Evolutionary conservation across 2,113 vertebrate genomes (phyloP).

Genomic region (Pan troglodytes): NHGRI_mPanTro3-v2.1_pri NC_072416.2:12779501-12780000

Average conservation of each 20-base stretch:
- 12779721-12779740: conserved; percentile 51
- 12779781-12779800: neutral
- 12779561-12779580: conserved; percentile 44
- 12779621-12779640: neutral
- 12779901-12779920: neutral
- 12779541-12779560: conserved; percentile 18
- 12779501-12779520: neutral
- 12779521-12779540: conserved; percentile 3
- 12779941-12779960: neutral
- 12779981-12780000: neutral
- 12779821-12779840: neutral
- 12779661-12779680: conserved; percentile 56
- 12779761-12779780: neutral
- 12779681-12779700: conserved; percentile 5
- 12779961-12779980: neutral
- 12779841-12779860: neutral
- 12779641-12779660: conserved; percentile 15
- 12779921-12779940: neutral
- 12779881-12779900: neutral
- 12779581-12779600: conserved; percentile 24
- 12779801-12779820: neutral
- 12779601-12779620: neutral
- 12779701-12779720: conserved; percentile 61
- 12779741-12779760: neutral
- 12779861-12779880: neutral